These are phyloP conservation scores for Synanthedon tipuliformis DNA, from an alignment of 2,888 invertebrate species.

Conservation along the genomic window DNA sequence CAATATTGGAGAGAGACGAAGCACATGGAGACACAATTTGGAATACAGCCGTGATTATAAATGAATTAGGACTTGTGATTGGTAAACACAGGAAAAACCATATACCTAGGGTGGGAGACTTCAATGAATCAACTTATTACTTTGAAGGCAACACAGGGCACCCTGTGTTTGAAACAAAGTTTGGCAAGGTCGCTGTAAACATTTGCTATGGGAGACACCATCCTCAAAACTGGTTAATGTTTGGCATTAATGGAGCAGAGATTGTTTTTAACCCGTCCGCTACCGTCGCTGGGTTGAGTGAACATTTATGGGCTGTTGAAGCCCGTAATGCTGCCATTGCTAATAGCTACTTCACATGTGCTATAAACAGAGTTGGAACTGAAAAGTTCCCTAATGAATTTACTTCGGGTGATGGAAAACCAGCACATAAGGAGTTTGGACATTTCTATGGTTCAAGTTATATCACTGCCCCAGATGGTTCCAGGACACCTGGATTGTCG, in stretches of 20 bases:
- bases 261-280: conserved; percentile 99
- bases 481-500: conserved; percentile 87
- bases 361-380: conserved; percentile 93
- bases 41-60: conserved; percentile 96
- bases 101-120: conserved; percentile 97
- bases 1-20: conserved; percentile 94
- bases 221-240: conserved; percentile 98
- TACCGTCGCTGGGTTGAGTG: conserved; percentile 83
- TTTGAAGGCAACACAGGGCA: conserved; percentile 97
- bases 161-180: conserved; percentile 90
- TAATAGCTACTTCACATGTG: conserved; percentile 94
- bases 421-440: conserved; percentile 90
- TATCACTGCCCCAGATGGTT: conserved; percentile 93
- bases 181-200: conserved; percentile 91
- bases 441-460: conserved; percentile 98
- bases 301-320: conserved; percentile 95
- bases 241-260: conserved; percentile 97
- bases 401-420: conserved; percentile 73
- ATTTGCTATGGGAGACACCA: conserved; percentile 99
- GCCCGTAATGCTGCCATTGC: conserved; percentile 97
- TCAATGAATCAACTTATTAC: conserved; percentile 99
- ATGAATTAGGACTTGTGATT: conserved; percentile 84
- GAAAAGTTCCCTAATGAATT: conserved; percentile 79
- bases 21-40: conserved; percentile 88
- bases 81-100: conserved; percentile 99